phyloP scores from a whole-genome alignment of 2,797 vertebrate species.

The Cirrhinus molitorella region DNA sequence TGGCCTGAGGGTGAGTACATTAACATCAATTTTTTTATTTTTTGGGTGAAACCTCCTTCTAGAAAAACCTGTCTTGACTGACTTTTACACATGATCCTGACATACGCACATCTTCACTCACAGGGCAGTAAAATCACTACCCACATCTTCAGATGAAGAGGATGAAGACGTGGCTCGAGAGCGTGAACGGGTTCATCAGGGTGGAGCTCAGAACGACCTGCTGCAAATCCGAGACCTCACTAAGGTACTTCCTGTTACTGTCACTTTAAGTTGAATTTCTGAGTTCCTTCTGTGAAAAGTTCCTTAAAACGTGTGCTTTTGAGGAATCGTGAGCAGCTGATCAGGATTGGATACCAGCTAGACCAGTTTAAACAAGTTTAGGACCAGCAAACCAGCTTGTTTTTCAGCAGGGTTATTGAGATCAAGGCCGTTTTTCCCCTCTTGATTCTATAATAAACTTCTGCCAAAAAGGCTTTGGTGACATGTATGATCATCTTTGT shows the following conservation, averaged over 20 bases:
- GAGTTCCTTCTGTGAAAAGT: not conserved
- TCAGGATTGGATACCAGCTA: not conserved
- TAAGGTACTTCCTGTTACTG: slow-evolving; percentile 77
- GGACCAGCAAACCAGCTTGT: not conserved
- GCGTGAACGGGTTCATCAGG: slow-evolving; percentile 85
- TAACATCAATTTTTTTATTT: not conserved
- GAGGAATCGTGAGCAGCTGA: not conserved
- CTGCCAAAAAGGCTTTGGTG: too few relatives aligned
- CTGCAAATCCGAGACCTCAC: slow-evolving; percentile 90
- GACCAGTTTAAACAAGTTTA: not conserved
- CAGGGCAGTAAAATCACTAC: slow-evolving; percentile 83
- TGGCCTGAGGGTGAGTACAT: too few relatives aligned
- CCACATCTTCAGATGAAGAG: slow-evolving; percentile 82
- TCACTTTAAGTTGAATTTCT: not conserved
- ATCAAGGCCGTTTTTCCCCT: too few relatives aligned
- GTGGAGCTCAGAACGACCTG: slow-evolving; percentile 87
- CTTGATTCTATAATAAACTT: too few relatives aligned
- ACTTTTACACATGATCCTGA: not conserved
- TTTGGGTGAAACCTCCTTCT: not conserved
- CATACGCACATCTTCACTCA: not conserved
- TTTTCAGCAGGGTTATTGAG: too few relatives aligned
- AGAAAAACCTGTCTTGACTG: not conserved
- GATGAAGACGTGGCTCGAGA: slow-evolving; percentile 93
- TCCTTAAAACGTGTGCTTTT: not conserved
- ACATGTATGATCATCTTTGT: too few relatives aligned